Evolutionary conservation across 2,888 invertebrate species (phyloP), one percentile per base, ranked within the genome.

Genomic region (Sturmia bella): DNA sequence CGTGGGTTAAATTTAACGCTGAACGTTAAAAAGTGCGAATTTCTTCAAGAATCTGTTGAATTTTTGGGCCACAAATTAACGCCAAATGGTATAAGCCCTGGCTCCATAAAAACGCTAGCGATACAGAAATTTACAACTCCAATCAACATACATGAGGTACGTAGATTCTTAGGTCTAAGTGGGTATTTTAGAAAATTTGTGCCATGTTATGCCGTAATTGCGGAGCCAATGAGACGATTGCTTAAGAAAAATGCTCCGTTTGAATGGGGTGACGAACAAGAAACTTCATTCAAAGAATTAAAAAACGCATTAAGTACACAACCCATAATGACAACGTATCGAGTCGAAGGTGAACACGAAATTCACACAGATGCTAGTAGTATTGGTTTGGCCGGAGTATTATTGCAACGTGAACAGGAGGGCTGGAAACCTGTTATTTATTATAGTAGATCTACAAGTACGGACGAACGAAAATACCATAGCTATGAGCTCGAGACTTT

Each of bases 101-200:
- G n/a, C n/a, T n/a, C n/a, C n/a, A n/a, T n/a, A n/a, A n/a, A n/a
- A n/a, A n/a, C n/a, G n/a, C n/a, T n/a, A n/a, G n/a, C n/a, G n/a
- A n/a, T n/a, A n/a, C n/a, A n/a, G n/a, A n/a, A n/a, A n/a, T n/a
- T n/a, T n/a, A n/a, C n/a, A n/a, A n/a, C n/a, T 12, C 83, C 80
- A 64, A 43, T 61, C 6, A 48, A 39, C 15, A n/a, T 57, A 15
- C 64, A 48, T 3, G 80, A 76, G 27, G 59, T 83, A n/a, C 72
- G 80, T 21, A 52, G 54, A 41, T 80, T 83, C 64, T 43, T 83
- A n/a, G 83, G 80, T 21, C 57, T 83, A 15, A 74, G 75, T 9
- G n/a, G n/a, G n/a, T n/a, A n/a, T n/a, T n/a, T n/a, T n/a, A n/a
- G n/a, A n/a, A n/a, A n/a, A n/a, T n/a, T n/a, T n/a, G n/a, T n/a